phyloP scores from a whole-genome alignment of 2,888 invertebrate species.

The Anodontia alba region DNA sequence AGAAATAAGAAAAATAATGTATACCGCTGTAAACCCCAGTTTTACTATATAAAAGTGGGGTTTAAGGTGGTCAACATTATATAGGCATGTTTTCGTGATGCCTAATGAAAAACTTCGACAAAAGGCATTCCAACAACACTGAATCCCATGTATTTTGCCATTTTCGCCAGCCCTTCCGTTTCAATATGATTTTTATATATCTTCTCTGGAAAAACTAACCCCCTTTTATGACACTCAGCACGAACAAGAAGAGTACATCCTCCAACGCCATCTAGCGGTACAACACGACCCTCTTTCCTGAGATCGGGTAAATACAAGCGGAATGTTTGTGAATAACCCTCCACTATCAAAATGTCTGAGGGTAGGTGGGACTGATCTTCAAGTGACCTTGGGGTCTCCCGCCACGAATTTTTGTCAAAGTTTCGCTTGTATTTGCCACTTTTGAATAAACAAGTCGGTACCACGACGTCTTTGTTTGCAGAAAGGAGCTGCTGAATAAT shows the following conservation, averaged over 20 bases:
- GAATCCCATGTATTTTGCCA: conserved; percentile 77
- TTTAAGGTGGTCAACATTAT: no score
- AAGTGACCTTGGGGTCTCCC: conserved; percentile 75
- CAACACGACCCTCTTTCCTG: conserved; percentile 75
- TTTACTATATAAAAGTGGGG: no score
- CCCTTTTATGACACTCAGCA: conserved; percentile 75
- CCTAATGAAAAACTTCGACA: conserved; percentile 75
- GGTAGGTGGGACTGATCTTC: conserved; percentile 62
- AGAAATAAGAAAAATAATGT: no score
- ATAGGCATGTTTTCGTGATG: no score
- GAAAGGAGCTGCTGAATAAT: conserved; percentile 79
- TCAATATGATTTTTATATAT: conserved; percentile 79
- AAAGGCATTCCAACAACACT: conserved; percentile 78
- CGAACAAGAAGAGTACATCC: conserved; percentile 78
- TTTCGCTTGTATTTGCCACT: conserved; percentile 56
- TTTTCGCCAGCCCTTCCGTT: conserved; percentile 81
- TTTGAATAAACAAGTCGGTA: conserved; percentile 74
- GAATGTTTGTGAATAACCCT: conserved; percentile 75
- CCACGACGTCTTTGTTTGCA: conserved; percentile 74
- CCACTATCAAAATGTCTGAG: conserved; percentile 73
- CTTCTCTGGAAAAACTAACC: conserved; percentile 78
- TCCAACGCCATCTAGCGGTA: conserved; percentile 82
- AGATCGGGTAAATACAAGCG: conserved; percentile 74
- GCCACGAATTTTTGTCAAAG: conserved; percentile 82
- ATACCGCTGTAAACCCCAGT: no score